Percentiles rank a stretch among this genome's conserved stretches.
Conservation (phyloP, 2,113 vertebrate species). For the Vombatus ursinus region DNA sequence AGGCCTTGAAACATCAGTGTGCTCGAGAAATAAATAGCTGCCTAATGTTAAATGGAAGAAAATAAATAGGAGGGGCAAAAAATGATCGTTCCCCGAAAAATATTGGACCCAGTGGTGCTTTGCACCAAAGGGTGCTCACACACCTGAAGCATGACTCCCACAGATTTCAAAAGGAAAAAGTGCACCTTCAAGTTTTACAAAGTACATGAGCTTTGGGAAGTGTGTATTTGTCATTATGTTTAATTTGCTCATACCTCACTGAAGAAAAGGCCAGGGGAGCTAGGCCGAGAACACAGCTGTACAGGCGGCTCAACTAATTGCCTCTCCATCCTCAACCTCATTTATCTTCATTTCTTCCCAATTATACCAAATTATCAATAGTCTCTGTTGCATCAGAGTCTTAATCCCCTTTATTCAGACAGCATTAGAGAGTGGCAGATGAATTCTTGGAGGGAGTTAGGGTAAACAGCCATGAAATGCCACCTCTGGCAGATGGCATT, state of each 20-base stretch:
- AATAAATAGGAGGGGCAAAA: background rate
- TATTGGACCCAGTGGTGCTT: background rate
- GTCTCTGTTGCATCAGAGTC: slow-evolving; percentile 94
- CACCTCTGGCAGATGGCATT: slow-evolving; percentile 93
- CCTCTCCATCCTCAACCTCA: slow-evolving; percentile 92
- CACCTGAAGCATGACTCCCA: slow-evolving; percentile 25
- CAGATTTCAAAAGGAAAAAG: slow-evolving; percentile 71
- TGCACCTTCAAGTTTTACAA: slow-evolving; percentile 73
- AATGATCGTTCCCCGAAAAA: background rate
- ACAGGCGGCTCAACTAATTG: slow-evolving; percentile 91
- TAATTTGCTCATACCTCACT: slow-evolving; percentile 89
- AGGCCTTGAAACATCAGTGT: background rate
- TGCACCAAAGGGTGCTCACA: slow-evolving; percentile 13
- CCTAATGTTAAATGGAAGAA: slow-evolving; percentile 18
- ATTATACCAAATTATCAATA: slow-evolving; percentile 97
- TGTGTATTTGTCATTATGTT: slow-evolving; percentile 88
- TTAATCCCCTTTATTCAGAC: slow-evolving; percentile 92
- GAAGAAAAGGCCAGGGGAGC: slow-evolving; percentile 87
- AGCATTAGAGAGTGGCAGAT: slow-evolving; percentile 92
- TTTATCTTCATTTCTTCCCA: slow-evolving; percentile 98
- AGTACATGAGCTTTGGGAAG: slow-evolving; percentile 81
- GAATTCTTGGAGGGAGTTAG: slow-evolving; percentile 94
- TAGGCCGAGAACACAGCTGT: slow-evolving; percentile 91
- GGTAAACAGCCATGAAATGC: slow-evolving; percentile 94
- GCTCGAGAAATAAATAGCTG: slow-evolving; percentile 15